Evolutionary conservation across 2,888 invertebrate genomes (phyloP).

Genomic region (Philereme transversata): DNA sequence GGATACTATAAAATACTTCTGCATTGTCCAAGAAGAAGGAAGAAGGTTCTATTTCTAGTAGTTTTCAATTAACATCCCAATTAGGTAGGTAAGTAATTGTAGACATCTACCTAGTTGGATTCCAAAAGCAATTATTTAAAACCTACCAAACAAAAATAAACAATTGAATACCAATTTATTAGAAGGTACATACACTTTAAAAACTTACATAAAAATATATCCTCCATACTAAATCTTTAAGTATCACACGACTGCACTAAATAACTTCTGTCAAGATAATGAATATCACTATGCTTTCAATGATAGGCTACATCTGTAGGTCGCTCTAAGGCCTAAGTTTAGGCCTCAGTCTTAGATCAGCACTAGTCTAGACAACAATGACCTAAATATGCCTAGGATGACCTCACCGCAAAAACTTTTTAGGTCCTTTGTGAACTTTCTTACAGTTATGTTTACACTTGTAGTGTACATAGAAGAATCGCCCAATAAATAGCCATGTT

Average conservation of each 20-base stretch:
- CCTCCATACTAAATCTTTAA: constrained; percentile 33
- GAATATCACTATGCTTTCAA: background rate
- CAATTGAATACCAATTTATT: too few relatives aligned
- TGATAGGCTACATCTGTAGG: too few relatives aligned
- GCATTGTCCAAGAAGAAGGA: too few relatives aligned
- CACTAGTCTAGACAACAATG: constrained; percentile 12
- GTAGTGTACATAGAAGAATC: constrained; percentile 1
- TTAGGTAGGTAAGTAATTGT: too few relatives aligned
- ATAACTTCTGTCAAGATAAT: background rate
- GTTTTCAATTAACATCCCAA: too few relatives aligned
- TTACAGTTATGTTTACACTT: background rate
- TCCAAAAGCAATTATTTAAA: too few relatives aligned
- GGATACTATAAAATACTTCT: too few relatives aligned
- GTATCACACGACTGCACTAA: constrained; percentile 12
- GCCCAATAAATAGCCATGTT: constrained; percentile 3
- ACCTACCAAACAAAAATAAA: too few relatives aligned
- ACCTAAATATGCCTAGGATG: constrained; percentile 31
- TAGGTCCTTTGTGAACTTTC: background rate
- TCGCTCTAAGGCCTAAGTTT: too few relatives aligned
- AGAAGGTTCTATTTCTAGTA: too few relatives aligned
- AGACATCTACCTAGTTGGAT: too few relatives aligned
- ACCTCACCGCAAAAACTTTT: constrained; percentile 23
- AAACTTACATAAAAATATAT: constrained; percentile 49
- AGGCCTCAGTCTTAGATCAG: background rate
- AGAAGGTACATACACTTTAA: background rate